These are phyloP conservation scores for Hystrix brachyura DNA, from an alignment of 2,113 vertebrate species.

Conservation along the genomic window DNA sequence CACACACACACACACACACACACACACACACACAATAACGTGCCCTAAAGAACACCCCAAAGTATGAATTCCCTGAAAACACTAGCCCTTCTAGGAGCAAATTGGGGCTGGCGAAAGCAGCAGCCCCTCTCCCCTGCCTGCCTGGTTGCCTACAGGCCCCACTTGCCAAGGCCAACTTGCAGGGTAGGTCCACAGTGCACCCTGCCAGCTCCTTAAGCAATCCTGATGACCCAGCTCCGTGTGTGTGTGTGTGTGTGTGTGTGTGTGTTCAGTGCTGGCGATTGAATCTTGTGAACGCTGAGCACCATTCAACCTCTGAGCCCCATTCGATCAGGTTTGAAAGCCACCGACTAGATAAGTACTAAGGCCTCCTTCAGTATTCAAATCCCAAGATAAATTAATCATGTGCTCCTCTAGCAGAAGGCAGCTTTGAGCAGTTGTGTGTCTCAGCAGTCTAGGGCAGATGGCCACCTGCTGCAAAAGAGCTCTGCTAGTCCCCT, in stretches of 20 bases:
- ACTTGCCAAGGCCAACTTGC: not conserved
- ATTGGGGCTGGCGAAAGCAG: not conserved
- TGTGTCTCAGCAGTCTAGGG: not conserved
- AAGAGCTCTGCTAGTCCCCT: not conserved
- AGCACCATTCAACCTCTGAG: not conserved
- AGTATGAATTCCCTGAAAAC: not conserved
- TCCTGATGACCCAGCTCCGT: not conserved
- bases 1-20: not conserved
- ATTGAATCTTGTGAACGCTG: not conserved
- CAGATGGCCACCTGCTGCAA: not conserved
- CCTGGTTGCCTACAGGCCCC: not conserved
- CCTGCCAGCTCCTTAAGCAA: not conserved
- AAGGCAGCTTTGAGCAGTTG: not conserved
- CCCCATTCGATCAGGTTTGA: not conserved
- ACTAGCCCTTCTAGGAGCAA: not conserved
- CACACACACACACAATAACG: no score
- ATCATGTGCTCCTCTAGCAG: not conserved
- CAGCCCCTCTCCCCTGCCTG: not conserved
- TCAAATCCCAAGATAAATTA: not conserved
- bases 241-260: not conserved
- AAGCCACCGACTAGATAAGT: not conserved
- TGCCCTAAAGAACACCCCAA: not conserved
- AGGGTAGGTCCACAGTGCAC: not conserved
- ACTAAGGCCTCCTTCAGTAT: not conserved
- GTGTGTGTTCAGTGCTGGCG: not conserved